Conservation (phyloP, 2,113 vertebrate genomes). For the Nibea albiflora region DNA sequence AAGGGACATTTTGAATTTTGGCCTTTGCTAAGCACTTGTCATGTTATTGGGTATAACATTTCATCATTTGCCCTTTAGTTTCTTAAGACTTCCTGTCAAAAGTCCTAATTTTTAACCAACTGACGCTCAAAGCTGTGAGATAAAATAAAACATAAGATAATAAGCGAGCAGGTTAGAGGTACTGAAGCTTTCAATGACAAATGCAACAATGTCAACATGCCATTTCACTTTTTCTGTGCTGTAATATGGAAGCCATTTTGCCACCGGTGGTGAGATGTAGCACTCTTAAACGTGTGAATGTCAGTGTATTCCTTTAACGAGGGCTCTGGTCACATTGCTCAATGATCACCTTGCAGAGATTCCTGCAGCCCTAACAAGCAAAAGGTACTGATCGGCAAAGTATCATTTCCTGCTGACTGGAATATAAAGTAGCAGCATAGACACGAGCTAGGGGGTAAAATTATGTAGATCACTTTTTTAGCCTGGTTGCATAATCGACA, state of each 20-base stretch:
- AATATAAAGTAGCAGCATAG: slow-evolving; percentile 24
- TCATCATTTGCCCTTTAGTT: slow-evolving; percentile 12
- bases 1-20: slow-evolving; percentile 35
- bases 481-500: neutral
- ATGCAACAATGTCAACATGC: slow-evolving; percentile 15
- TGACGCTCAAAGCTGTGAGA: slow-evolving; percentile 3
- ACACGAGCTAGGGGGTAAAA: neutral
- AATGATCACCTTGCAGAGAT: slow-evolving; percentile 15
- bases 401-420: slow-evolving; percentile 9
- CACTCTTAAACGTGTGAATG: slow-evolving; percentile 38
- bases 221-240: slow-evolving; percentile 22
- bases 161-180: neutral
- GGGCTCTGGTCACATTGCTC: neutral
- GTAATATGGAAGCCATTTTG: neutral
- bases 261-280: neutral
- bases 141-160: neutral
- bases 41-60: neutral
- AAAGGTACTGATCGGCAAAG: slow-evolving; percentile 19
- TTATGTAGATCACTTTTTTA: neutral
- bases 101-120: neutral
- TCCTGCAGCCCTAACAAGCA: slow-evolving; percentile 7
- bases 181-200: slow-evolving; percentile 4
- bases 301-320: slow-evolving; percentile 37
- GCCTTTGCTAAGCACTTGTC: neutral
- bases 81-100: neutral